These are phyloP conservation scores for Morpho deidamia DNA, from an alignment of 2,888 invertebrate species.

Conservation along the genomic window DNA sequence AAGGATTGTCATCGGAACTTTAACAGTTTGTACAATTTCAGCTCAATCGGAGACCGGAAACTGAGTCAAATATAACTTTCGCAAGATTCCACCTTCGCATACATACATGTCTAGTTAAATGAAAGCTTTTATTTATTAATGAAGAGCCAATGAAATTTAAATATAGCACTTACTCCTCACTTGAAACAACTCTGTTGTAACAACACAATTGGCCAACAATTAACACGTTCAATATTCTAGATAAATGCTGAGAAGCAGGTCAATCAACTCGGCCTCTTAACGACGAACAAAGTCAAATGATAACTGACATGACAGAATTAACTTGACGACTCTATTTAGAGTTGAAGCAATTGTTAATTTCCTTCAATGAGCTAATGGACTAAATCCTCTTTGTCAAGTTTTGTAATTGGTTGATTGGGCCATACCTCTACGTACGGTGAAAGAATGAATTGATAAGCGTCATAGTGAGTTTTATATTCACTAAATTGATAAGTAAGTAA, in stretches of 20 bases:
- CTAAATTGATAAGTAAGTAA: too few species aligned
- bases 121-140: too few species aligned
- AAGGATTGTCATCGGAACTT: too few species aligned
- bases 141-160: conserved; percentile 13
- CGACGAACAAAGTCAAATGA: conserved; percentile 52
- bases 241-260: conserved; percentile 29
- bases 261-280: conserved; percentile 50
- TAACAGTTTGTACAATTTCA: too few species aligned
- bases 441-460: conserved; percentile 25
- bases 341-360: conserved; percentile 76
- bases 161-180: not conserved
- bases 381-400: conserved; percentile 66
- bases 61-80: too few species aligned
- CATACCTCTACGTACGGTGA: conserved; percentile 24
- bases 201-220: conserved; percentile 18
- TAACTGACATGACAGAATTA: conserved; percentile 71
- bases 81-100: too few species aligned
- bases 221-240: conserved; percentile 21
- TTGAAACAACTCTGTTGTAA: conserved; percentile 3
- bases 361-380: conserved; percentile 73
- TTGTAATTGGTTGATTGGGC: conserved; percentile 53
- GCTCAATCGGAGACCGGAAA: too few species aligned
- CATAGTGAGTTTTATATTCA: conserved; percentile 4
- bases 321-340: conserved; percentile 71
- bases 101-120: too few species aligned